These are phyloP conservation scores for Anser cygnoides DNA, from an alignment of 2,113 vertebrate genomes.

Conservation along the genomic window DNA sequence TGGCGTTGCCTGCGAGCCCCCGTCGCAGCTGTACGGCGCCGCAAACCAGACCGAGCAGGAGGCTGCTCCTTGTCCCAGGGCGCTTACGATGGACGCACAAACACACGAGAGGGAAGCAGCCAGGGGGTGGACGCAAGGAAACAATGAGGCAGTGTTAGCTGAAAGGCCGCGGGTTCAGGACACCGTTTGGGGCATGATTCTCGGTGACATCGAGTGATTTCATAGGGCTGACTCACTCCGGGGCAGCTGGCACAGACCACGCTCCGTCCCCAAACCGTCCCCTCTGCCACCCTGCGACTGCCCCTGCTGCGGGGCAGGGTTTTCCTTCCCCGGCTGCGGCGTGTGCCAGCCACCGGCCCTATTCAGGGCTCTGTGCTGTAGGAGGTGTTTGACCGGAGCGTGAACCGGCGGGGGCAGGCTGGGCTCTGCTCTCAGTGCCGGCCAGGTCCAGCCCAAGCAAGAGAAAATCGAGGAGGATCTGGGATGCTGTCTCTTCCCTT, in stretches of 20 bases:
- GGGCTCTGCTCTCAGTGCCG: background rate
- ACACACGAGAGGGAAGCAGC: background rate
- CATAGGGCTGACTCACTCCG: background rate
- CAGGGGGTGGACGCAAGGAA: background rate
- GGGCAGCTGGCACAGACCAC: background rate
- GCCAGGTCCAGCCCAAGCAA: rapidly evolving
- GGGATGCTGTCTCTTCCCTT: background rate
- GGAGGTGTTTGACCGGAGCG: rapidly evolving
- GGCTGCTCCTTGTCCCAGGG: conserved; percentile 36
- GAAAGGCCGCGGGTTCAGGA: conserved; percentile 24
- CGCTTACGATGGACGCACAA: background rate
- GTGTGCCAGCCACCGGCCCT: rapidly evolving
- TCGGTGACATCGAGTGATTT: conserved; percentile 42
- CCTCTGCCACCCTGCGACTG: background rate
- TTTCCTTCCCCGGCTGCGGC: rapidly evolving
- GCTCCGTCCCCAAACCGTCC: rapidly evolving
- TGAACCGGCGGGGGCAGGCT: background rate
- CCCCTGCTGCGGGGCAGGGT: rapidly evolving
- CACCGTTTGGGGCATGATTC: background rate
- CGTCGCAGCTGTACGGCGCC: background rate
- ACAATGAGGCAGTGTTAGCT: conserved; percentile 41
- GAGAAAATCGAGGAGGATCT: background rate
- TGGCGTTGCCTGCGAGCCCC: background rate
- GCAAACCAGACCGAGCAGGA: background rate
- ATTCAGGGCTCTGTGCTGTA: too few relatives aligned